Percentiles rank a stretch among this genome's conserved stretches.
Conservation (phyloP, 2,797 vertebrate species). For the Sebastes umbrosus region DNA sequence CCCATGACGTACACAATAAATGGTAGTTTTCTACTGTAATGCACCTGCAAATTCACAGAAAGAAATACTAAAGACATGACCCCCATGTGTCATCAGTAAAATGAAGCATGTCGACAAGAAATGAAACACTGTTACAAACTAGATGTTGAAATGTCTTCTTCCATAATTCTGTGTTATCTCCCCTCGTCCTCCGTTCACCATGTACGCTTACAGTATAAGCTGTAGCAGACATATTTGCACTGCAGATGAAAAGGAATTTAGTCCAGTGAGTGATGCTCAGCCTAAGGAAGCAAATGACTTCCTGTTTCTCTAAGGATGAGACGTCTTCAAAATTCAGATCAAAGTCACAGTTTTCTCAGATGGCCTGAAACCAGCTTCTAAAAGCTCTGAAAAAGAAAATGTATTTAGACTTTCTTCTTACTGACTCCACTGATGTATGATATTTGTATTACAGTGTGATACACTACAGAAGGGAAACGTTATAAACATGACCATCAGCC, state of each 20-base stretch:
- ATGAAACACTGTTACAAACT: neutral
- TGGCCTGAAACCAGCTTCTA: neutral
- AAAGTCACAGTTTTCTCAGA: neutral
- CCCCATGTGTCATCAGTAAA: neutral
- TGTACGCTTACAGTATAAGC: neutral
- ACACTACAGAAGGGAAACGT: neutral
- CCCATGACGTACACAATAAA: neutral
- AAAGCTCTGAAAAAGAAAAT: neutral
- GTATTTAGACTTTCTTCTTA: neutral
- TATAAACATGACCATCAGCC: neutral
- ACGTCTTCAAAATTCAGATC: neutral
- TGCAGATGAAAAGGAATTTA: constrained; percentile 1
- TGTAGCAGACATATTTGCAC: neutral
- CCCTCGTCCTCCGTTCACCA: neutral
- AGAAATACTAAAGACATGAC: no score
- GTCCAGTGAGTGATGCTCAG: neutral
- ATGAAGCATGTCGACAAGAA: neutral
- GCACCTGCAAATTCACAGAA: neutral
- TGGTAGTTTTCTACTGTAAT: neutral
- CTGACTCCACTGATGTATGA: neutral
- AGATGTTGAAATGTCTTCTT: neutral
- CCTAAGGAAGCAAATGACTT: neutral
- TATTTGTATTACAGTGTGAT: neutral
- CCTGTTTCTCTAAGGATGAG: constrained; percentile 9
- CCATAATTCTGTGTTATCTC: neutral